These are phyloP conservation scores for Prosopocoilus inquinatus DNA, from an alignment of 2,888 invertebrate genomes.

Conservation along the genomic window DNA sequence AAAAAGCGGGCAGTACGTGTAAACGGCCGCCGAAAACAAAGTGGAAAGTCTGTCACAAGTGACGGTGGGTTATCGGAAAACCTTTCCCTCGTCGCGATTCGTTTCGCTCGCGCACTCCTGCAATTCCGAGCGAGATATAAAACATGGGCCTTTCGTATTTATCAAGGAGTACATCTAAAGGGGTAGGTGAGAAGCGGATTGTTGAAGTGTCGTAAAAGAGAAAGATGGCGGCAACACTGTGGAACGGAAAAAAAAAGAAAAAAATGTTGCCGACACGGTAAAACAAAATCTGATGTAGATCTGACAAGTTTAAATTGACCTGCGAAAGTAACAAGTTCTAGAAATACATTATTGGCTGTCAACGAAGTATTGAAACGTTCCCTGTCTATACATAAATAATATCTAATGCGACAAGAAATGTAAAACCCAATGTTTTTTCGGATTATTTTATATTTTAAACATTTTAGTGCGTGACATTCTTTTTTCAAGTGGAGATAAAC, in stretches of 20 bases:
- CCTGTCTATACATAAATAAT: no score
- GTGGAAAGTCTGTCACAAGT: slow-evolving; percentile 13
- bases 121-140: slow-evolving; percentile 13
- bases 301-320: slow-evolving; percentile 30
- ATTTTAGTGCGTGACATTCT: no score
- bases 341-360: slow-evolving; percentile 24
- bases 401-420: no score
- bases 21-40: slow-evolving; percentile 15
- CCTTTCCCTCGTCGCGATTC: neutral
- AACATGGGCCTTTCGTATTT: slow-evolving; percentile 7
- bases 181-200: neutral
- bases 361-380: neutral
- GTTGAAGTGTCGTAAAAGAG: neutral
- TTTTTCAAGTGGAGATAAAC: no score
- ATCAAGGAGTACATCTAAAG: slow-evolving; percentile 1
- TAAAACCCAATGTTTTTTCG: no score
- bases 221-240: slow-evolving; percentile 19
- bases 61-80: slow-evolving; percentile 12
- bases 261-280: slow-evolving; percentile 23
- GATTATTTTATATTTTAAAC: no score
- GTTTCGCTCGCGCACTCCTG: slow-evolving; percentile 12
- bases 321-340: slow-evolving; percentile 15
- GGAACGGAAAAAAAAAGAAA: slow-evolving; percentile 8
- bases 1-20: slow-evolving; percentile 12
- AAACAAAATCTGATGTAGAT: slow-evolving; percentile 26